Base-by-base conservation (phyloP, 2,113 vertebrate species). In the Xiphophorus maculatus region DNA sequence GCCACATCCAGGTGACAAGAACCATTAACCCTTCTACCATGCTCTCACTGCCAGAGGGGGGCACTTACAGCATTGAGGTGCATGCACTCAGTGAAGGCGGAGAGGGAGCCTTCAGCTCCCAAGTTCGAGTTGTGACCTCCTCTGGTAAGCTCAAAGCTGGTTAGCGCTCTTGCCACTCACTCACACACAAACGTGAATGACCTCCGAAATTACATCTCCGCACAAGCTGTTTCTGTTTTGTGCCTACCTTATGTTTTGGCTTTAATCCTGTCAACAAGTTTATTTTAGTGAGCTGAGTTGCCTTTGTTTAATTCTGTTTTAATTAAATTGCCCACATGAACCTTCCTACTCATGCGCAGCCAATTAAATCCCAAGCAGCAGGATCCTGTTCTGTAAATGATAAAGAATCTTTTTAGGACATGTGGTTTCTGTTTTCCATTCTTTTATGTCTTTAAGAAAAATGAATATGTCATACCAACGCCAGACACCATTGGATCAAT, bases 51-150 rank as follows among this genome's bases (percentile, higher is more conserved):
- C 95, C 96, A 0, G 97, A 98, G 68, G 96, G 95, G 69, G 98
- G 98, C 14, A 95, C 97, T 77, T 99, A 99, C 62, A 94, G 97
- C 88, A 97, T 99, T 8, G 96, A 98, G 90, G 96, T 99, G 40
- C 95, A 96, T 33, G 95, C 96, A 0, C 94, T 96, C 79, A 96
- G 97, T 35, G 97, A 98, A 91, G 97, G 97, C 62, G 97, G 97
- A 4, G 97, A 98, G 77, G 97, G 97, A 51, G 94, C 95, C 0
- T 87, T 95, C 5, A 96, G 96, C 87, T 93, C 97, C 35, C 97
- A 97, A 69, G 96, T 98, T 78, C 96, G 97, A 89, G 90, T 99
- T 33, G 95, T 97, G 66, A 97, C 96, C 69, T 96, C 96, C 88
- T 96, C 97, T 84, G 97, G 97, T 98, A 92, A 92, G 90, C 29